Evolutionary conservation across 1,140 invertebrate genomes (phyloP), one percentile per base, ranked within the genome.

Genomic region (Capitella teleta): DNA sequence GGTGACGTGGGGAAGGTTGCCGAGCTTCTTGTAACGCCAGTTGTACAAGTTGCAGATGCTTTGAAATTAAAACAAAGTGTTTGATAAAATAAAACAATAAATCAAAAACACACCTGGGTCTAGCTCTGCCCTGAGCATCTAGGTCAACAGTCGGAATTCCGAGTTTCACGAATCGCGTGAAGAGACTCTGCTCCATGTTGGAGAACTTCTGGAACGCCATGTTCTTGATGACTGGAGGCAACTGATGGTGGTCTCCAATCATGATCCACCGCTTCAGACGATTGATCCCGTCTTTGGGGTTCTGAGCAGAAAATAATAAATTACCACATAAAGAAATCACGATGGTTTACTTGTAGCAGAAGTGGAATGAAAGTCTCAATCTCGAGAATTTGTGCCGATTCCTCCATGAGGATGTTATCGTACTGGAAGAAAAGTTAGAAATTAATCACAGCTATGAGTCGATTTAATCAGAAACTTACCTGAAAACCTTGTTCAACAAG

Each of bases 201-300:
- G 89, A 94, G 71, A 94, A 99, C 67, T 99, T 99, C 72, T 99
- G 93, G 72, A 99, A 99, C 14, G 94, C 94, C 87, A 98, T 96
- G 67, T 99, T 99, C 71, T 99, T 98, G 30, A 99, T 96, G 8
- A 99, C 92, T 0, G 96, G 96, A 0, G 96, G 96, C 54, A 99
- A 75, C 70, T 99, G 96, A 74, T 98, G 91, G 72, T 99, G 96
- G 76, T 99, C 95, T 5, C 95, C 96, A 64, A 99, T 98, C 96
- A 99, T 99, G 46, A 99, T 97, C 95, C 96, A 99, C 12, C 96
- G 79, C 73, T 99, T 99, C 26, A 99, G 70, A 1, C 95, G 80
- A 72, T 94, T 98, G 37, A 83, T 83, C 2, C 93, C 93, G 65
- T 98, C 91, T 64, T 96, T 82, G 0, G 95, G 93, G 74, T 97